phyloP scores from a whole-genome alignment of 2,113 vertebrate genomes.

The Fregetta grallaria region DNA sequence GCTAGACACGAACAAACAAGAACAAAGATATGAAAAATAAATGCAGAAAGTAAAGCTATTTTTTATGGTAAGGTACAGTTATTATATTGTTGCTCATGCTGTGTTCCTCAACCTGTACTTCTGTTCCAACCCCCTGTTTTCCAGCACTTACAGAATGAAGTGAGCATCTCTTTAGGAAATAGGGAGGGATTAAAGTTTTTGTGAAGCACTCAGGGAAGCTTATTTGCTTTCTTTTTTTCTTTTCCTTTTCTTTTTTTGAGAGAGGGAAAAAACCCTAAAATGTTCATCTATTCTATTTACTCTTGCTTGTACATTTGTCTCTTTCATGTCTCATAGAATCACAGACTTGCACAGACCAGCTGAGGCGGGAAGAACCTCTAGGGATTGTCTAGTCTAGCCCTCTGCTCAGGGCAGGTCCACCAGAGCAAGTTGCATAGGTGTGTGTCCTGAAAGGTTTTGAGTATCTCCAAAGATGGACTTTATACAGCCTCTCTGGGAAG shows the following conservation, averaged over 20 bases:
- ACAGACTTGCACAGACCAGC: background rate
- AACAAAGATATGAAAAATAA: slow-evolving; percentile 61
- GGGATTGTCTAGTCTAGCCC: background rate
- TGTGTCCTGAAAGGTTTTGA: background rate
- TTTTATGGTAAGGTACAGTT: background rate
- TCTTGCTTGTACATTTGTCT: background rate
- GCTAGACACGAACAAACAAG: slow-evolving; percentile 54
- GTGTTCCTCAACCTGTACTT: background rate
- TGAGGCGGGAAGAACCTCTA: background rate
- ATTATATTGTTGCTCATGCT: background rate
- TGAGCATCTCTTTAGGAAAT: background rate
- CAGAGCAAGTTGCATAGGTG: background rate
- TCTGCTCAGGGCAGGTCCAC: background rate
- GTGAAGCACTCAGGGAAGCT: background rate
- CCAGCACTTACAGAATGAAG: background rate
- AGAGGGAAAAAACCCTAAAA: background rate
- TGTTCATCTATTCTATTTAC: background rate
- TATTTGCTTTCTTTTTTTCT: background rate
- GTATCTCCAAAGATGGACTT: background rate
- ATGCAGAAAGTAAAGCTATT: slow-evolving; percentile 20
- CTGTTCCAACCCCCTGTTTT: background rate
- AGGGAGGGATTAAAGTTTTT: background rate
- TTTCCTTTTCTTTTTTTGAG: background rate
- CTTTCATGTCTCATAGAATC: background rate
- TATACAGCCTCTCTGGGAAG: background rate